Base-by-base conservation (phyloP, 2,888 invertebrate species). In the Eristalis arbustorum region DNA sequence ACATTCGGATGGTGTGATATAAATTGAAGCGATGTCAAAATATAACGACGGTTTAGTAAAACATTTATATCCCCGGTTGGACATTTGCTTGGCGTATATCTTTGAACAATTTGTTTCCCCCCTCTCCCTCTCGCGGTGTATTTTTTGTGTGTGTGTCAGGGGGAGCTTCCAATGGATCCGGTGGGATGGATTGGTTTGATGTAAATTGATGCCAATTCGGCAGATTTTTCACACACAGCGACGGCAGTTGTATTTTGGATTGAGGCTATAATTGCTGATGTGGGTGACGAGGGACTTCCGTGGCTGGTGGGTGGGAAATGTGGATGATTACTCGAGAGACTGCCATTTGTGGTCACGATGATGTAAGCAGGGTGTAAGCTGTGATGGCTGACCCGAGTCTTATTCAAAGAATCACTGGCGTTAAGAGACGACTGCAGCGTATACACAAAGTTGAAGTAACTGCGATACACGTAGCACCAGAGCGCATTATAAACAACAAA, bases 31-130 rank as follows among this genome's bases (percentile, higher is more conserved):
- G 75, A 83, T 83, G 87, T 87, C 87, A 87, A 87, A 87, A 87
- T 87, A 87, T 87, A 87, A 87, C 87, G 87, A 87, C 87, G 75
- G 87, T 87, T 87, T 87, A 87, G 83, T 83, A 79, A 87, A 87
- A 87, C 83, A 87, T 87, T 87, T 83, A 87, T 83, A 79, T 83
- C 72, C 66, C 71, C 79, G 61, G 69, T 78, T 71, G 73, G 71
- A 74, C 77, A 85, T 61, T 73, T 40, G 68, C 31, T 64, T 73
- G 72, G 62, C 28, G 61, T 22, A 42, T 10, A 42, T 10, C 5
- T 59, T 76, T 71, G 59, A 71, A 56, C 23, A 3, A 1, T 61
- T 49, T 72, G 61, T 49, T 66, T 49, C 14, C 1, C 23, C n/a
- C 42, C 4, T 22, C 42, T 25, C 25, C 42, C 3, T 2, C n/a